phyloP scores from a whole-genome alignment of 2,888 invertebrate genomes.

The Loripinus fragilis region DNA sequence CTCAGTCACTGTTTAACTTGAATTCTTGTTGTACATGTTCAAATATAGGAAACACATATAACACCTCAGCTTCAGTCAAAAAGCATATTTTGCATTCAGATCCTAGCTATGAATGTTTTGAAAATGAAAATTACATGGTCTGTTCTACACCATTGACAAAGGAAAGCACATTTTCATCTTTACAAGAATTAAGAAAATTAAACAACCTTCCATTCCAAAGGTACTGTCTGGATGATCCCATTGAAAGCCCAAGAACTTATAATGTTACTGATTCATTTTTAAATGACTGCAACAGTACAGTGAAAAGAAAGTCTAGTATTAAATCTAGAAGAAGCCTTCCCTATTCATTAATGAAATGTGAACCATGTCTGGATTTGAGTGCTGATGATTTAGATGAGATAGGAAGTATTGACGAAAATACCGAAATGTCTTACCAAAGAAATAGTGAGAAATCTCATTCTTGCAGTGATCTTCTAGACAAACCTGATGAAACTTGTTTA shows the following conservation, averaged over 20 bases:
- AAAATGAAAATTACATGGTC: not conserved
- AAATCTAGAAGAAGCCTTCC: constrained; percentile 5
- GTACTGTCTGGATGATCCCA: not conserved
- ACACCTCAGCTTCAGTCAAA: not conserved
- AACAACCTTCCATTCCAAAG: not conserved
- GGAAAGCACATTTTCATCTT: not conserved
- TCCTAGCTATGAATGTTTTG: not conserved
- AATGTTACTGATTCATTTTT: not conserved
- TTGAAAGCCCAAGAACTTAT: not conserved
- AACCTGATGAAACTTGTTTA: not conserved
- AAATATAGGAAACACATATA: not conserved
- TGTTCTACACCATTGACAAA: not conserved
- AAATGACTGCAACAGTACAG: not conserved
- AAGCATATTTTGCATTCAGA: not conserved
- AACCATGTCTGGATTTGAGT: constrained; percentile 45
- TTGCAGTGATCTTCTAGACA: constrained; percentile 46
- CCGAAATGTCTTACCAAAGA: not conserved
- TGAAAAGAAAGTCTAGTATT: not conserved
- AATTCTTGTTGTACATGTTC: constrained; percentile 3
- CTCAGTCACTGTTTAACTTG: not conserved
- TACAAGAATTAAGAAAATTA: constrained; percentile 2
- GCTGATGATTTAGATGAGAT: constrained; percentile 48
- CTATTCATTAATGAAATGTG: not conserved
- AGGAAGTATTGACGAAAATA: constrained; percentile 17
- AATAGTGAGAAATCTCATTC: constrained; percentile 38